Evolutionary conservation across 2,888 invertebrate genomes (phyloP), one percentile per base, ranked within the genome.

Genomic region (Frankliniella fusca): DNA sequence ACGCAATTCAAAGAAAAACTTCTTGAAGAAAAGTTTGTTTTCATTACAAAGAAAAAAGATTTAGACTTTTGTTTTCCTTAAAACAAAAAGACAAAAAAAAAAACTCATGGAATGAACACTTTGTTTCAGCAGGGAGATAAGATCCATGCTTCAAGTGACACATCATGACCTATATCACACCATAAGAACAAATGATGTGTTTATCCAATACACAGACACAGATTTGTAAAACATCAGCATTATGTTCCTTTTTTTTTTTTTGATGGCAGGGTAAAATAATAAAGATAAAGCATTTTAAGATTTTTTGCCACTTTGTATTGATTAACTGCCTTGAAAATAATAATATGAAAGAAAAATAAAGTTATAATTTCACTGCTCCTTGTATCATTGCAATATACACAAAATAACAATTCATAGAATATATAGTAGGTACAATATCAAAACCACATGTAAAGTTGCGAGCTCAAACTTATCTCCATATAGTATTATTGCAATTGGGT

Each of bases 341-440:
- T 18, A 61, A 61, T 61, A 20, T 61, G 10, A 61, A 15, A n/a
- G 61, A 61, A 61, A 61, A 61, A 61, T 61, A 61, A 20, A 61
- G 20, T 20, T 20, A 61, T 18, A 61, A 61, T 61, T 20, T 61
- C 18, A 61, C 61, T 20, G 15, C n/a, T 15, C n/a, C 61, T n/a
- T 20, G n/a, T 61, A 18, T 61, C 20, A 20, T n/a, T 61, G n/a
- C n/a, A 61, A 61, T 61, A 61, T 61, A 1, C 61, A 61, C 61
- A 61, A 61, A 61, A 61, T 61, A 61, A 61, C 61, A 61, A 15
- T 61, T 61, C 12, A 61, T 61, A 61, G 61, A 61, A 61, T 61
- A 61, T 61, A 61, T 61, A 61, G n/a, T 61, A 61, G 61, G 61
- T 61, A 61, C 61, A 61, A 61, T 61, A 18, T 61, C 20, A 61